Evolutionary conservation across 2,113 vertebrate genomes (phyloP), one percentile per base, ranked within the genome.

Genomic region (Scolopax mira): DNA sequence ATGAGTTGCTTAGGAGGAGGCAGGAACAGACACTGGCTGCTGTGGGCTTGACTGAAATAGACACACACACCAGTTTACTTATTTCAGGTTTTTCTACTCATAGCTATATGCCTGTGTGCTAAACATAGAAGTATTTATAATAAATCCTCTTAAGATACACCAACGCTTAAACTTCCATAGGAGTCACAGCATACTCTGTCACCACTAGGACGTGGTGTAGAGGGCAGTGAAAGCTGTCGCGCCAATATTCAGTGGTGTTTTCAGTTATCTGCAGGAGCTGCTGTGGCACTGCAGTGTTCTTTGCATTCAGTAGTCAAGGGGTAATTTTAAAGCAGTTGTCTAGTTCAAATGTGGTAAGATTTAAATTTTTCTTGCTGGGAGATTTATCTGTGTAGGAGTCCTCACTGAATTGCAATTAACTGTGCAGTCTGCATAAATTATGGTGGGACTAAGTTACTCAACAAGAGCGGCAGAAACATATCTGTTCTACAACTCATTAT

Each of bases 401-500:
- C 24, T 89, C 57, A 57, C 62, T 92, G 84, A 85, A 79, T 87
- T 5, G 1, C 52, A 89, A 11, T 77, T 92, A 85, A 37, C 65
- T 64, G 89, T 33, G 48, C 35, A 61, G 11, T 79, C 49, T 69
- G 67, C 64, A 86, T 71, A 86, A 88, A 71, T 93, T 82, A 66
- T 13, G 1, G 13, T 55, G 66, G 64, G 35, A 57, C 57, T 75
- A 48, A 67, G 35, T 79, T 81, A 28, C 2, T 94, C 24, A 74
- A 6, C 13, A 33, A 21, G 24, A 69, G 55, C 1, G 2, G 41
- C 48, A 79, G 85, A 88, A 89, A 46, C 0, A 0, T 62, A 28
- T 15, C 49, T 79, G 14, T 79, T 88, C 58, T 52, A 31, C 22
- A n/a, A 58, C 0, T 0, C 1, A 0, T 54, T 39, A n/a, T 52